A percentile compares a stretch with the other conserved stretches of the same genome.
phyloP scores from a whole-genome alignment of 2,113 vertebrate species.

The Regulus satrapa region DNA sequence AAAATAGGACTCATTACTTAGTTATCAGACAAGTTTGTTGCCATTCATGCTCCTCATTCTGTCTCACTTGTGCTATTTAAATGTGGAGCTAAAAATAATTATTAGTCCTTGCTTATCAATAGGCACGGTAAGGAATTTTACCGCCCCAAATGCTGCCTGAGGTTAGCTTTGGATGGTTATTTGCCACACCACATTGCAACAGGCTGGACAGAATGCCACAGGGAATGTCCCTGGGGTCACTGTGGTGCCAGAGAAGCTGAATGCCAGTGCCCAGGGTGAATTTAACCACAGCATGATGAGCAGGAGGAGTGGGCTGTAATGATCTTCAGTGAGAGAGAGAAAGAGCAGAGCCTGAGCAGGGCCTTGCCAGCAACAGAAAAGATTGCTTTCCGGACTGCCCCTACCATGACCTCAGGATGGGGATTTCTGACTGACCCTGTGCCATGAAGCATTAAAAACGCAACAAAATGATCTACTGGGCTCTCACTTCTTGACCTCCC shows the following conservation, averaged over 20 bases:
- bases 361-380: background rate
- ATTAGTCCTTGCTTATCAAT: background rate
- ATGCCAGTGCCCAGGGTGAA: background rate
- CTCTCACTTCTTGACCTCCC: slow-evolving; percentile 45
- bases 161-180: background rate
- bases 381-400: slow-evolving; percentile 23
- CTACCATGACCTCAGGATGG: slow-evolving; percentile 11
- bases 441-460: slow-evolving; percentile 39
- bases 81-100: background rate
- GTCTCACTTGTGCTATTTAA: background rate
- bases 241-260: background rate
- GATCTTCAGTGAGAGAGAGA: background rate
- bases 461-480: slow-evolving; percentile 47
- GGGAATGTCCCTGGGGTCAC: background rate
- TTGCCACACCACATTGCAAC: background rate
- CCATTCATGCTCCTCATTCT: background rate
- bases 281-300: background rate
- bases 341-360: background rate
- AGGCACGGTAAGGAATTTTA: background rate
- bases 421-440: slow-evolving; percentile 50
- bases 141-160: background rate
- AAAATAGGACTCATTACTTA: background rate
- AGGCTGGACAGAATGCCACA: background rate
- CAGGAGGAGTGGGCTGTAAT: background rate
- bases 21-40: background rate